Evolutionary conservation across 2,113 vertebrate genomes (phyloP), one percentile per base, ranked within the genome.

Genomic region (Tor tambroides): DNA sequence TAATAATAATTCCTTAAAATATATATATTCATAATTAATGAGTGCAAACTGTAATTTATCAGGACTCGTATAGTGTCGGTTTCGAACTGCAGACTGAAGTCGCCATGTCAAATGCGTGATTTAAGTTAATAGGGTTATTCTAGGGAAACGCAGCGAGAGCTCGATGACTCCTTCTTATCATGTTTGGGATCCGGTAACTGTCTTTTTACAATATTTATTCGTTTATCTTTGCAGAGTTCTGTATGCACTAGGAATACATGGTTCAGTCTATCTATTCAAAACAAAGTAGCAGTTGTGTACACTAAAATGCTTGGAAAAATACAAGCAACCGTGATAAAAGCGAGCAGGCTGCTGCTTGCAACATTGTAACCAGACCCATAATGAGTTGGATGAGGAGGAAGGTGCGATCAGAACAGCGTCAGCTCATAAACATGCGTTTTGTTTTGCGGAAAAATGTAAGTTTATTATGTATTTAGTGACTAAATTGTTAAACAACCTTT

Each of bases 91-190:
- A 35, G 17, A 14, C 19, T 35, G 26, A 38, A 38, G 30, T 84
- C 69, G 69, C 14, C 23, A 41, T 84, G 30, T 84, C 12, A 41
- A 23, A 3, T 59, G 59, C 7, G 30, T 35, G 17, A 11, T 61
- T 0, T 49, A 56, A 72, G 65, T 84, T 84, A 41, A 6, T 32
- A 23, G 15, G 59, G 80, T 83, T 14, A 72, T 74, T 38, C 23
- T 12, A 41, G 67, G 49, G 43, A 83, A 65, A 87, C 85, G 85
- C 74, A 51, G 43, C 69, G 19, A 49, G 71, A 56, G 43, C 86
- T 83, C 38, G 54, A 43, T 67, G 71, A 67, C 71, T 86, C 78
- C n/a, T 83, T 83, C n/a, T 83, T 83, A 83, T 77, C 80, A 69
- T 41, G 41, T 51, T 69, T 83, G 61, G 80, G 54, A 83, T 77